A percentile compares a stretch with the other conserved stretches of the same genome.
Conservation (phyloP, 2,888 invertebrate species). For the Amorpha juglandis region DNA sequence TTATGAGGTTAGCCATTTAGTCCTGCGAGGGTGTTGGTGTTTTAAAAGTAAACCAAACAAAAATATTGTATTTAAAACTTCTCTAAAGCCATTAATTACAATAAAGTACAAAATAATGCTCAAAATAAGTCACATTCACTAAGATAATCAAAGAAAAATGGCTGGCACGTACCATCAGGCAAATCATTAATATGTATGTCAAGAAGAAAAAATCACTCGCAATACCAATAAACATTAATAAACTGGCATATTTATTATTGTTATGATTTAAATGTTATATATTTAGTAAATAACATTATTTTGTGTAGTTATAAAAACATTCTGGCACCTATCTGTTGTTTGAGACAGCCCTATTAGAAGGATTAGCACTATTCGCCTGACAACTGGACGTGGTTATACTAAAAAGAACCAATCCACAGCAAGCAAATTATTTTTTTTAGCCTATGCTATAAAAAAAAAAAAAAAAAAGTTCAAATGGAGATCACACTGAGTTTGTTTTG, state of each 20-base stretch:
- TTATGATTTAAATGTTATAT: constrained; percentile 21
- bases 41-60: no score
- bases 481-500: no score
- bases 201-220: constrained; percentile 17
- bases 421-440: no score
- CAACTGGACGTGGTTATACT: no score
- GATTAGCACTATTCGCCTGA: neutral
- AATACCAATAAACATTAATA: constrained; percentile 16
- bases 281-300: neutral
- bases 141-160: neutral
- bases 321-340: neutral
- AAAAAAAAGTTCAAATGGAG: no score
- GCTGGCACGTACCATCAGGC: neutral
- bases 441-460: no score
- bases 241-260: constrained; percentile 10
- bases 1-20: no score
- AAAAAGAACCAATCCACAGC: no score
- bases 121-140: neutral
- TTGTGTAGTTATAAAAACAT: neutral
- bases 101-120: no score
- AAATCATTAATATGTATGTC: neutral
- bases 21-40: no score
- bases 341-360: constrained; percentile 33
- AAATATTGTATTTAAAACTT: no score
- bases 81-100: no score